Evolutionary conservation across 2,888 invertebrate genomes (phyloP).

Genomic region (Ophion slaviceki): DNA sequence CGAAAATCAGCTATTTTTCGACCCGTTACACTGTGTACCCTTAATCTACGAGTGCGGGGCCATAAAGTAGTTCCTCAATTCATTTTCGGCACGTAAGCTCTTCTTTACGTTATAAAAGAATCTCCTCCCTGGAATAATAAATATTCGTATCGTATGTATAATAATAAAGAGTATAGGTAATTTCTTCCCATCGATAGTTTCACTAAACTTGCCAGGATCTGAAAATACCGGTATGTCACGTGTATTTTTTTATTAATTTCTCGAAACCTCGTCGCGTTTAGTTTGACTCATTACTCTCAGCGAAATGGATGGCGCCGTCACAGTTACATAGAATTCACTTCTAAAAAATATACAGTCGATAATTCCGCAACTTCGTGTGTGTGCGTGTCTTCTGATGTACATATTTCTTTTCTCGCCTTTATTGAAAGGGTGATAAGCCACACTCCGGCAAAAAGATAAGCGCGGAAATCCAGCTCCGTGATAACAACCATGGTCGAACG

Average conservation of each 20-base stretch:
- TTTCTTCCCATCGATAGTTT: not conserved
- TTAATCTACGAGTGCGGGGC: no score
- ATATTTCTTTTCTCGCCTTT: constrained; percentile 21
- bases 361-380: not conserved
- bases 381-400: no score
- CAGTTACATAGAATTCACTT: constrained; percentile 12
- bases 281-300: constrained; percentile 4
- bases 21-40: no score
- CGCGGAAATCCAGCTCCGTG: constrained; percentile 27
- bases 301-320: constrained; percentile 2
- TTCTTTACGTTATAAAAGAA: not conserved
- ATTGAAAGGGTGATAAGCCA: constrained; percentile 52
- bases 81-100: no score
- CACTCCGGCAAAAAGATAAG: constrained; percentile 49
- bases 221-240: not conserved
- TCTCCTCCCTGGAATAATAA: not conserved
- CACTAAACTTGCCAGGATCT: not conserved
- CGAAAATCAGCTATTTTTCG: no score
- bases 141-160: not conserved
- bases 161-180: not conserved
- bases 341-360: not conserved
- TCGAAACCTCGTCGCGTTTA: not conserved
- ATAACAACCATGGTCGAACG: constrained; percentile 35
- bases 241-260: not conserved
- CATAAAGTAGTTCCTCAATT: no score